Evolutionary conservation across 2,113 vertebrate species (phyloP), one percentile per base, ranked within the genome.

Genomic region (Agelaius phoeniceus): DNA sequence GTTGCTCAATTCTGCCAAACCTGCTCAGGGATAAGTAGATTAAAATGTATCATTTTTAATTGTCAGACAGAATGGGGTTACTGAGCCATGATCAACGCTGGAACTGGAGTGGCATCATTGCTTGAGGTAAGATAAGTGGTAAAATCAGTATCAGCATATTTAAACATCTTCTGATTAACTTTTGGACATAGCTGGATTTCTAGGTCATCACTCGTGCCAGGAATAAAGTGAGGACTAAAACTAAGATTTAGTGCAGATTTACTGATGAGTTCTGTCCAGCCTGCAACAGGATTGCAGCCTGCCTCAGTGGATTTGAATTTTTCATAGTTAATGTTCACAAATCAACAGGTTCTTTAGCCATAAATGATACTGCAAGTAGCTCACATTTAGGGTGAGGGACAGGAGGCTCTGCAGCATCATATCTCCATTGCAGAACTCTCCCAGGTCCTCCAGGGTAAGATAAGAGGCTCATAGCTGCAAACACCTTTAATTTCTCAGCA

Each of bases 21-120:
- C 80, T 94, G 94, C 93, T 95, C 95, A 92, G 91, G 73, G 91
- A 96, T 94, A 95, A 96, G 94, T 81, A 96, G 94, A 97, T 96
- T 96, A 95, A 97, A 96, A 97, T 81, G 93, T 96, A 97, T 94
- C 84, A 91, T 94, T 96, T 97, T 95, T 97, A 97, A 97, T 94
- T 97, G 95, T 96, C 94, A 95, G 95, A 93, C 95, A 96, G 96
- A 97, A 95, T 97, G 93, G 89, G 94, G 94, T 96, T 97, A 94
- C 89, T 95, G 94, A 95, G 93, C 93, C 96, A 92, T 95, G 93
- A 92, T 94, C 95, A 95, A 62, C 13, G 24, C 76, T 94, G 91
- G 73, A 96, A 84, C 80, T 0, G 15, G 65, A 96, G 94, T n/a
- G 48, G 91, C 93, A 95, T 92, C 94, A 78, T 94, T 92, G 89